Conservation (phyloP, 2,888 invertebrate genomes). For the Tetragnatha montana region DNA sequence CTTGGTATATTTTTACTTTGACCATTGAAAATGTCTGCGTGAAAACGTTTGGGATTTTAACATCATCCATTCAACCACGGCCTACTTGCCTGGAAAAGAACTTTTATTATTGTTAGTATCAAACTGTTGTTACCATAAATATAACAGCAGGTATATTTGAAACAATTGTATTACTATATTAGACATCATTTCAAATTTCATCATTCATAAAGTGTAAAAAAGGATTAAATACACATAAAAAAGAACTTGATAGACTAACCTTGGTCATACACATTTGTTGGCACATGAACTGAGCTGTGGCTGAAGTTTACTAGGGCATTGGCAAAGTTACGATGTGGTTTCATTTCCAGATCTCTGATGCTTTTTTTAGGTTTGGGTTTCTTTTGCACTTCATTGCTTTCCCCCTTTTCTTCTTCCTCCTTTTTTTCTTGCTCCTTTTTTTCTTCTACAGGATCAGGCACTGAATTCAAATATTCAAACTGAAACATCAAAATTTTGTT, state of each 20-base stretch:
- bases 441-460: constrained; percentile 17
- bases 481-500: constrained; percentile 6
- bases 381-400: constrained; percentile 40
- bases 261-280: constrained; percentile 92
- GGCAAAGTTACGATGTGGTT: constrained; percentile 69
- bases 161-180: neutral
- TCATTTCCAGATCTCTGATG: constrained; percentile 60
- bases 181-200: too few relatives aligned
- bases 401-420: constrained; percentile 25
- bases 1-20: too few relatives aligned
- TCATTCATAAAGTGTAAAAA: too few relatives aligned
- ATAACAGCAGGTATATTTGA: neutral
- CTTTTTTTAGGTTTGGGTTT: constrained; percentile 45
- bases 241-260: constrained; percentile 78
- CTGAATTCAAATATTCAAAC: constrained; percentile 66
- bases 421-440: neutral
- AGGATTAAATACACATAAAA: neutral
- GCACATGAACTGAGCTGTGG: constrained; percentile 92
- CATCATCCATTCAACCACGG: too few relatives aligned
- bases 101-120: too few relatives aligned
- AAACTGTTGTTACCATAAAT: neutral
- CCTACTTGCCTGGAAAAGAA: too few relatives aligned
- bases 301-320: constrained; percentile 80
- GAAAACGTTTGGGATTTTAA: too few relatives aligned
- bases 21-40: too few relatives aligned